Evolutionary conservation across 2,797 vertebrate genomes (phyloP).

Genomic region (Apogon hyalosoma): DNA sequence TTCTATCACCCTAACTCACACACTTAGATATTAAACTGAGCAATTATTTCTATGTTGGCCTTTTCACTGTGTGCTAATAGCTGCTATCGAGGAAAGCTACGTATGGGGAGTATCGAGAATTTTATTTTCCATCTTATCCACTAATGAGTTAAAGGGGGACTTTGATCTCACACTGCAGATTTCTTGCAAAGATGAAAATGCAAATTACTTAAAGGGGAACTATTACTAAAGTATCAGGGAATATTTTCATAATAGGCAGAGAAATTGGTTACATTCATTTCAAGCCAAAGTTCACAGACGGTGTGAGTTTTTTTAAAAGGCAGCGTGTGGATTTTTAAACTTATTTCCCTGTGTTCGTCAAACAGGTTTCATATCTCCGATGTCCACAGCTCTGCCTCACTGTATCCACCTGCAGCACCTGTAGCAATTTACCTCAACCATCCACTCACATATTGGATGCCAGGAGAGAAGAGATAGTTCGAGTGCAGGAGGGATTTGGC

Average conservation of each 20-base stretch:
- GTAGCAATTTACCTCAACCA: slow-evolving; percentile 42
- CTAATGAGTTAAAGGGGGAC: slow-evolving; percentile 62
- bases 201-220: slow-evolving; percentile 46
- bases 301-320: slow-evolving; percentile 5
- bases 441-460: slow-evolving; percentile 33
- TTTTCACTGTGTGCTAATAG: slow-evolving; percentile 48
- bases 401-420: slow-evolving; percentile 30
- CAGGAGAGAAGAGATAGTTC: slow-evolving; percentile 51
- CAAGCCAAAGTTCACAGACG: slow-evolving; percentile 1
- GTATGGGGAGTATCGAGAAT: slow-evolving; percentile 34
- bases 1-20: slow-evolving; percentile 10
- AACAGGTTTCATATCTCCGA: slow-evolving; percentile 24
- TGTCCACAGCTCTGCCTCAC: slow-evolving; percentile 16
- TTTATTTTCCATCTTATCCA: slow-evolving; percentile 48
- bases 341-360: slow-evolving; percentile 6
- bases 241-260: slow-evolving; percentile 19
- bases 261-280: slow-evolving; percentile 31
- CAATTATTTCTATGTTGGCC: slow-evolving; percentile 49
- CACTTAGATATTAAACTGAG: slow-evolving; percentile 50
- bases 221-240: slow-evolving; percentile 22
- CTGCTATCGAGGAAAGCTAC: slow-evolving; percentile 32
- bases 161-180: slow-evolving; percentile 59
- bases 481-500: slow-evolving; percentile 34
- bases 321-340: slow-evolving; percentile 28
- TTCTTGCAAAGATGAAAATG: slow-evolving; percentile 53